Evolutionary conservation across 2,113 vertebrate genomes (phyloP).

Genomic region (Drymodes brunneopygia): DNA sequence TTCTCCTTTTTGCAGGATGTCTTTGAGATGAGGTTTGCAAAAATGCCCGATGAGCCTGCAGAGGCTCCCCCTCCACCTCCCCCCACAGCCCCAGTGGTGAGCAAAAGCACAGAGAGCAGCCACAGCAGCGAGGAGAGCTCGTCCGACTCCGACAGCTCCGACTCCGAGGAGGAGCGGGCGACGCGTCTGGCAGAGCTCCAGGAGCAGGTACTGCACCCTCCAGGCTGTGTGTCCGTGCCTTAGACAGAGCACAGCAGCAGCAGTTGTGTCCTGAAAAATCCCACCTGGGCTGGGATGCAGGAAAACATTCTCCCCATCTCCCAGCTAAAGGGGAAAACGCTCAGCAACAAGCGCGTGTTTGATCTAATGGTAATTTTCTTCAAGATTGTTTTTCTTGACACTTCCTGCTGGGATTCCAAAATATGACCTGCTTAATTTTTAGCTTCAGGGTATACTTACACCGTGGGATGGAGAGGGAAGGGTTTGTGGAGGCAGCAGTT

Average conservation of each 20-base stretch:
- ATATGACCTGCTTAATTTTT: neutral
- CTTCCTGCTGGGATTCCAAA: neutral
- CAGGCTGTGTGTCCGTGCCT: accelerated
- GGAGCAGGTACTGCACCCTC: slow-evolving; percentile 78
- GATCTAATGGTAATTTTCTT: neutral
- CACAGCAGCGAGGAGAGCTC: slow-evolving; percentile 83
- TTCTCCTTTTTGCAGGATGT: slow-evolving; percentile 73
- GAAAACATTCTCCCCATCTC: neutral
- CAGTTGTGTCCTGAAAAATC: neutral
- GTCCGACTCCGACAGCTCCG: slow-evolving; percentile 76
- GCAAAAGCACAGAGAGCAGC: slow-evolving; percentile 85
- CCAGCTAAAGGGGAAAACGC: neutral
- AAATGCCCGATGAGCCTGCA: slow-evolving; percentile 87
- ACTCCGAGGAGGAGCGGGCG: slow-evolving; percentile 84
- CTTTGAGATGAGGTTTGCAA: slow-evolving; percentile 94
- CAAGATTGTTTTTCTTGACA: accelerated
- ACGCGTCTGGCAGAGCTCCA: slow-evolving; percentile 84
- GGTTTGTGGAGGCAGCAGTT: neutral
- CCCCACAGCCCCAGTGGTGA: slow-evolving; percentile 61
- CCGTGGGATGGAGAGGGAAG: neutral
- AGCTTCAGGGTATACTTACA: neutral
- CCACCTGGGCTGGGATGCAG: neutral
- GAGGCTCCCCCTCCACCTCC: slow-evolving; percentile 65
- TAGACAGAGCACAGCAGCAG: neutral
- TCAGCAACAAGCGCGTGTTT: neutral